Percentiles rank a stretch among this genome's conserved stretches.
phyloP scores from a whole-genome alignment of 2,797 vertebrate species.

The Enteromius argenteus region DNA sequence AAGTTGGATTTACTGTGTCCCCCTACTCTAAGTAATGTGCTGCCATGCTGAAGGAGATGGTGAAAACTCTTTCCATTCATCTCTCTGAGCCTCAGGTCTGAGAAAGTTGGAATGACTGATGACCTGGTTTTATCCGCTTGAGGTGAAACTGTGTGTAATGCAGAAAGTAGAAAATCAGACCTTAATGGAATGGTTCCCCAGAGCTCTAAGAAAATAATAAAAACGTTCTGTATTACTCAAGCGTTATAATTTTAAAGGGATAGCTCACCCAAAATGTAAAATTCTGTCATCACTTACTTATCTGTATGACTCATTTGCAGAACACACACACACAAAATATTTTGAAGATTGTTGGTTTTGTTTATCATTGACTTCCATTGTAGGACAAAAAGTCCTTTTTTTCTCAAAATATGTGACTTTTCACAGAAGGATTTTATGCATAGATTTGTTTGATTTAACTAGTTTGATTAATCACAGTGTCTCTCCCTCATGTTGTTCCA shows the following conservation, averaged over 20 bases:
- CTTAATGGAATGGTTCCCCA: not conserved
- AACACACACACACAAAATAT: not conserved
- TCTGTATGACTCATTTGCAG: not conserved
- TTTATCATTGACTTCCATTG: not conserved
- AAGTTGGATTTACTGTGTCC: not conserved
- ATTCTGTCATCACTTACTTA: not conserved
- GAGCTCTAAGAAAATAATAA: not conserved
- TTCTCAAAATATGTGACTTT: not conserved
- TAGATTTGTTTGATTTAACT: not conserved
- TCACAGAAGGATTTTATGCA: not conserved
- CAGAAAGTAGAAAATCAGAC: slow-evolving; percentile 10
- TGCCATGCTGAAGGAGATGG: slow-evolving; percentile 24
- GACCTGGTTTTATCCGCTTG: slow-evolving; percentile 15
- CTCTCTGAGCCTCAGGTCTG: slow-evolving; percentile 4
- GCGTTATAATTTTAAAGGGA: not conserved
- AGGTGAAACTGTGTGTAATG: not conserved
- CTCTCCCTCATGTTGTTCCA: not conserved
- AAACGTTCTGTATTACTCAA: not conserved
- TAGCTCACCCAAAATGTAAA: not conserved
- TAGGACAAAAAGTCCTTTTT: not conserved
- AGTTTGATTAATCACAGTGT: not conserved
- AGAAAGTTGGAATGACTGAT: slow-evolving; percentile 1
- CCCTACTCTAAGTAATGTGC: not conserved
- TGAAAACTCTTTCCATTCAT: slow-evolving; percentile 16
- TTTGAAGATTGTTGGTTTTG: not conserved